Evolutionary conservation across 2,888 invertebrate species (phyloP).

Genomic region (Octonoba sinensis): DNA sequence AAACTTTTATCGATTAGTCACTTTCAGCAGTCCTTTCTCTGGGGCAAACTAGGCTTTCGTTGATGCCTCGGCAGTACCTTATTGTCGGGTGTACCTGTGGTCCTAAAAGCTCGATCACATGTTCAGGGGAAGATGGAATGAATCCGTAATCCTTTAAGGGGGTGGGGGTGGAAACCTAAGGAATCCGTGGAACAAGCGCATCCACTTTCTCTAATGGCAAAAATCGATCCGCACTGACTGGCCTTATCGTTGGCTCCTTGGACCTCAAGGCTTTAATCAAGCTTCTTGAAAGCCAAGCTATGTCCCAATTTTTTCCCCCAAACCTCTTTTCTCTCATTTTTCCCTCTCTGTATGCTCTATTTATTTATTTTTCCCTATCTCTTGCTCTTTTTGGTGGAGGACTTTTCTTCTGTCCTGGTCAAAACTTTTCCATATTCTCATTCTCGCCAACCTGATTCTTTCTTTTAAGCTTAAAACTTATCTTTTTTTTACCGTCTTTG

Average conservation of each 20-base stretch:
- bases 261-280: slow-evolving; percentile 63
- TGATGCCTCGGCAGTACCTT: too few relatives aligned
- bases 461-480: slow-evolving; percentile 63
- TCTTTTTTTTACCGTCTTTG: slow-evolving; percentile 53
- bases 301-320: slow-evolving; percentile 61
- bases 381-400: slow-evolving; percentile 21
- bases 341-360: slow-evolving; percentile 35
- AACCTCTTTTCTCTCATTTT: slow-evolving; percentile 42
- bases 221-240: slow-evolving; percentile 62
- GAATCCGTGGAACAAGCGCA: slow-evolving; percentile 60
- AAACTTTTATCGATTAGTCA: too few relatives aligned
- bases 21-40: too few relatives aligned
- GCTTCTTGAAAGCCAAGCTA: slow-evolving; percentile 64
- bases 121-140: slow-evolving; percentile 51
- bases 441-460: slow-evolving; percentile 54
- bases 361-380: slow-evolving; percentile 48
- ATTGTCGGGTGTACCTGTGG: slow-evolving; percentile 42
- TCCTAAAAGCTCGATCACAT: slow-evolving; percentile 38
- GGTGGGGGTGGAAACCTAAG: slow-evolving; percentile 33
- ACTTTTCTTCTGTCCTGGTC: slow-evolving; percentile 60
- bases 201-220: slow-evolving; percentile 65
- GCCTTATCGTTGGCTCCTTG: slow-evolving; percentile 58
- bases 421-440: slow-evolving; percentile 64
- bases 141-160: slow-evolving; percentile 23
- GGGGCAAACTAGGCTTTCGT: too few relatives aligned